Percentiles rank a stretch among this genome's conserved stretches.
Evolutionary conservation across 2,888 invertebrate species (phyloP).

Genomic region (Dioctria linearis): DNA sequence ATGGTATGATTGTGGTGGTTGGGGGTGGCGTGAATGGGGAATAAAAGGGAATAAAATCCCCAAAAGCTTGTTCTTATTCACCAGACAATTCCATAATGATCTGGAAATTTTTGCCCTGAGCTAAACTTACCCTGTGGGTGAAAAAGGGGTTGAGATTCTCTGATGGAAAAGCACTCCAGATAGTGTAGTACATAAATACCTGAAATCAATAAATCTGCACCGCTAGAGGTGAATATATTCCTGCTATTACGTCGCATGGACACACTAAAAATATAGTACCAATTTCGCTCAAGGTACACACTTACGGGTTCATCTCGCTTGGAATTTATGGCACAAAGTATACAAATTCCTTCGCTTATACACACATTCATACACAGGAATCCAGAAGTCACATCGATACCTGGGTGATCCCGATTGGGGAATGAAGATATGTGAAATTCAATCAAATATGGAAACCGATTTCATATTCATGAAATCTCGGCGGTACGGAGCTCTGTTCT

Average conservation of each 20-base stretch:
- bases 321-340: background rate
- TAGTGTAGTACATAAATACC: no score
- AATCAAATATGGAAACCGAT: conserved; percentile 43
- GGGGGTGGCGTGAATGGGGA: no score
- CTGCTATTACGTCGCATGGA: background rate
- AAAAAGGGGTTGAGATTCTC: background rate
- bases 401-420: conserved; percentile 3
- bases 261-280: no score
- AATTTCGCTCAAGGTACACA: no score
- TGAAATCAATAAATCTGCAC: background rate
- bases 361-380: background rate
- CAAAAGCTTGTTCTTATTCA: conserved; percentile 57
- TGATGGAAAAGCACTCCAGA: background rate
- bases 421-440: conserved; percentile 36
- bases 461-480: conserved; percentile 4
- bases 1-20: background rate
- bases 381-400: background rate
- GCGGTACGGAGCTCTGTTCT: background rate
- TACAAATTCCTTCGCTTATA: background rate
- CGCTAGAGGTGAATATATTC: conserved; percentile 2
- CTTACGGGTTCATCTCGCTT: background rate
- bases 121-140: conserved; percentile 41
- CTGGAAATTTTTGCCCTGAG: conserved; percentile 57
- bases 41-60: conserved; percentile 34
- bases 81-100: conserved; percentile 21